These are phyloP conservation scores for Dendronephthya gigantea DNA, from an alignment of 64 coral and sea anemone genomes.

Conservation along the genomic window DNA sequence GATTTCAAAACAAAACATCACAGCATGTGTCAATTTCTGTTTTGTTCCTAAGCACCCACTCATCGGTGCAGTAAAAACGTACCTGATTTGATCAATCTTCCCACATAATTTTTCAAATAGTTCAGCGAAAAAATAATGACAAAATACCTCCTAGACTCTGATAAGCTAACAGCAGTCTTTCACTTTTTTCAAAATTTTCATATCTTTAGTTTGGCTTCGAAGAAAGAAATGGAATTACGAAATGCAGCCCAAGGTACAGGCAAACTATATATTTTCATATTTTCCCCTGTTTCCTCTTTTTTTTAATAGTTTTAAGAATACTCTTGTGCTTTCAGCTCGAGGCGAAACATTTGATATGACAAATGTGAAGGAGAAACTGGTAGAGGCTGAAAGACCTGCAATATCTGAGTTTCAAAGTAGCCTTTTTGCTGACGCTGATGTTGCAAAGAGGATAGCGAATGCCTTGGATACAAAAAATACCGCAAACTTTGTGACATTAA, in stretches of 20 bases:
- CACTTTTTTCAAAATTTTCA: neutral
- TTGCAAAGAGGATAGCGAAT: neutral
- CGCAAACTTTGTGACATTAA: neutral
- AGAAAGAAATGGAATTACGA: neutral
- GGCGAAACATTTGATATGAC: slow-evolving; percentile 6
- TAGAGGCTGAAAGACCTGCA: neutral
- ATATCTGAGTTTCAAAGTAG: slow-evolving; percentile 16
- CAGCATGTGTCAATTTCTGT: too few species aligned
- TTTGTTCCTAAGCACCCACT: neutral
- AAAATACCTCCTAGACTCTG: too few species aligned
- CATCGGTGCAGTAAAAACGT: too few species aligned
- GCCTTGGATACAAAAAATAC: neutral
- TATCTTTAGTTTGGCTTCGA: neutral
- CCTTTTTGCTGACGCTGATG: neutral
- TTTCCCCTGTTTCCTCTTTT: neutral
- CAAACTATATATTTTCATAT: neutral
- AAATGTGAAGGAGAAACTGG: neutral
- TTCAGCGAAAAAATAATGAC: too few species aligned
- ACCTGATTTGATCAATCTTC: too few species aligned
- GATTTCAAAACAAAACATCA: too few species aligned
- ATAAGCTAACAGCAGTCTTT: too few species aligned
- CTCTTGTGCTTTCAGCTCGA: neutral
- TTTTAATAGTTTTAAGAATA: neutral
- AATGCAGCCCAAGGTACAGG: neutral
- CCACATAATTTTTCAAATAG: too few species aligned